Evolutionary conservation across 2,113 vertebrate species (phyloP), one percentile per base, ranked within the genome.

Genomic region (Actinemys pallida): DNA sequence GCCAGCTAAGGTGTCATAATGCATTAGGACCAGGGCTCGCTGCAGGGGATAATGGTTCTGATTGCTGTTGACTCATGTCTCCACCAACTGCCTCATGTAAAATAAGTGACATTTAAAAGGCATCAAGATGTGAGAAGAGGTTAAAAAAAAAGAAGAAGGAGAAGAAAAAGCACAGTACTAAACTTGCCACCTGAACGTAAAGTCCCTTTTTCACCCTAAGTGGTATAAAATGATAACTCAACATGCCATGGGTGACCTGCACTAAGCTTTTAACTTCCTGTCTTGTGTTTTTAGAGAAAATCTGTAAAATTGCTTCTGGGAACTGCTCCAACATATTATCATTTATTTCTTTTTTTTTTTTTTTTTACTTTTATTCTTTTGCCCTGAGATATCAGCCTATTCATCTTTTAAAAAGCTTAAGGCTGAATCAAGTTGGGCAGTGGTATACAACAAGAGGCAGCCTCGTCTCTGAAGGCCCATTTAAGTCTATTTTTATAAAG

Each of bases 81-180:
- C 98, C 96, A 98, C 98, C 98, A 99, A 99, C 98, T 97, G 98
- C 98, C 98, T 99, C 98, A 99, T 99, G 99, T 99, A 99, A 99
- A 99, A 99, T 99, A 99, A 99, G 98, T 98, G 98, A 99, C 98
- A 99, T 99, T 99, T 99, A 98, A 98, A 99, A 98, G 98, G 98
- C 99, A 99, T 99, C 98, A 99, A 98, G 98, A 99, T 98, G 98
- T 99, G 99, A 98, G 98, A 98, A 98, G 98, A 98, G 98, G 97
- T 97, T 95, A 93, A 97, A 95, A 97, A 98, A 97, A 97, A 95
- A 94, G 89, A 90, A 92, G 95, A 95, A 62, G 76, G 69, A 89
- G 88, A 93, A 93, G 94, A 59, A 97, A 97, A 97, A 93, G 88
- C 25, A 49, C 94, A 97, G 95, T 88, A 87, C 97, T 96, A 98